These are phyloP conservation scores for Drosophila baimaii DNA, from an alignment of 1,140 invertebrate genomes.

Conservation along the genomic window DNA sequence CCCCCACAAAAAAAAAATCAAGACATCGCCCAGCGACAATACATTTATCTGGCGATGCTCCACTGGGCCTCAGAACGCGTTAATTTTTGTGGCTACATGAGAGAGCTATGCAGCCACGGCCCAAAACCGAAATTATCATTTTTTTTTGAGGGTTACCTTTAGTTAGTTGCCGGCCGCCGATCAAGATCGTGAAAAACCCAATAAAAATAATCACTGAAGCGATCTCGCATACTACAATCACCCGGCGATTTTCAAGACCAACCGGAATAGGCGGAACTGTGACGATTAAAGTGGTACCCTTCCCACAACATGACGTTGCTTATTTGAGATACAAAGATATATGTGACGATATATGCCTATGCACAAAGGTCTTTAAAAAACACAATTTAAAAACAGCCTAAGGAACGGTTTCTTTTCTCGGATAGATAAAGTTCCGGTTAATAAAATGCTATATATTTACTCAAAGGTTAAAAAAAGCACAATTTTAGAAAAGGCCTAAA, in stretches of 20 bases:
- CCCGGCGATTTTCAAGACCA: slow-evolving; percentile 35
- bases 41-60: slow-evolving; percentile 26
- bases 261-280: slow-evolving; percentile 6
- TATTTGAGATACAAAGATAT: not conserved
- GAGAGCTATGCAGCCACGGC: slow-evolving; percentile 8
- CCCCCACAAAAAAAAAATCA: slow-evolving; percentile 35
- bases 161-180: slow-evolving; percentile 59
- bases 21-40: slow-evolving; percentile 27
- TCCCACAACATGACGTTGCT: not conserved
- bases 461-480: too few species aligned
- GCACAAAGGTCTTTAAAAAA: not conserved
- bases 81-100: slow-evolving; percentile 59
- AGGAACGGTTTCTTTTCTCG: too few species aligned
- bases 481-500: not conserved
- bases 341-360: not conserved
- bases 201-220: slow-evolving; percentile 74
- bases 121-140: slow-evolving; percentile 38
- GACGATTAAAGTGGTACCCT: slow-evolving; percentile 4
- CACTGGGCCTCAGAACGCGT: slow-evolving; percentile 65
- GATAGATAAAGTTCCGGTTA: too few species aligned
- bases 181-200: slow-evolving; percentile 75
- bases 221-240: slow-evolving; percentile 36
- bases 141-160: slow-evolving; percentile 62
- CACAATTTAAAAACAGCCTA: too few species aligned
- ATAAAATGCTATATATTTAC: too few species aligned